Evolutionary conservation across 2,888 invertebrate genomes (phyloP).

Genomic region (Cephus nigrinus): DNA sequence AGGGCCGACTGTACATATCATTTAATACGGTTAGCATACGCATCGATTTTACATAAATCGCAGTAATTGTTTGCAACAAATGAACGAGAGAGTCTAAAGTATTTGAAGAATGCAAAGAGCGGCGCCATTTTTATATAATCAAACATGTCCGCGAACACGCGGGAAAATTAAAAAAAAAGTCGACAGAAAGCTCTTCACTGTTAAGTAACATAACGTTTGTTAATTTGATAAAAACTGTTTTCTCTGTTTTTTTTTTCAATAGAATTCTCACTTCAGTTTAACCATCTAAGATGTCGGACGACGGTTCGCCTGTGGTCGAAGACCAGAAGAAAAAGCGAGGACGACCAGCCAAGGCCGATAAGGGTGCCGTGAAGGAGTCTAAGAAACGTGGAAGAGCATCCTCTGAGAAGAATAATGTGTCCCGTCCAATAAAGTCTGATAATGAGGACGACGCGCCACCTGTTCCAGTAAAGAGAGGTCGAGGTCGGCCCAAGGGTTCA

Average conservation of each 20-base stretch:
- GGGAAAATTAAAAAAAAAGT: background rate
- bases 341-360: constrained; percentile 57
- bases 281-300: constrained; percentile 58
- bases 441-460: constrained; percentile 60
- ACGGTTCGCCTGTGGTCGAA: constrained; percentile 61
- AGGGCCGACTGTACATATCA: background rate
- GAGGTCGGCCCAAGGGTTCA: constrained; percentile 62
- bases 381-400: constrained; percentile 61
- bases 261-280: background rate
- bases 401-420: constrained; percentile 56
- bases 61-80: background rate
- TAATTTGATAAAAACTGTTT: background rate
- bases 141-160: background rate
- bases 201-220: background rate
- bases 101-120: background rate
- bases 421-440: constrained; percentile 57
- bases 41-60: background rate
- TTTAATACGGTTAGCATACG: background rate
- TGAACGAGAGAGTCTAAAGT: background rate
- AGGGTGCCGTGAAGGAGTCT: constrained; percentile 53
- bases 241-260: background rate
- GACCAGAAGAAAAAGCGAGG: constrained; percentile 66
- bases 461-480: constrained; percentile 60
- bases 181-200: background rate
- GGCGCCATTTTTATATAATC: background rate